phyloP scores from a whole-genome alignment of 2,113 vertebrate genomes.

The Apteryx mantelli region DNA sequence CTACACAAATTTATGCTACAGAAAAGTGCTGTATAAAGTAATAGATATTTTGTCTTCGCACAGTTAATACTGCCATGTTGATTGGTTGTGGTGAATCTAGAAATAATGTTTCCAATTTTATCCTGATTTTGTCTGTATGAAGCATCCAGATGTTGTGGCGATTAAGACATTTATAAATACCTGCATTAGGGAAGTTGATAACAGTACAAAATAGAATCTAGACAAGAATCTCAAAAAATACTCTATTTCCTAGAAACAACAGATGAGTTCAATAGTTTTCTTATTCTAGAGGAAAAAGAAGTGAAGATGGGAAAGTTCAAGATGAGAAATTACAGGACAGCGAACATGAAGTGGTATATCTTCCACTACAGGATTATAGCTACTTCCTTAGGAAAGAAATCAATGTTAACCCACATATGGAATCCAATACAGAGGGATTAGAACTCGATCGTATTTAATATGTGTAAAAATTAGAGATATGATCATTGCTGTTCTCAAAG shows the following conservation, averaged over 20 bases:
- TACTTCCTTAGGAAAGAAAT: constrained; percentile 59
- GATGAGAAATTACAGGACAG: constrained; percentile 53
- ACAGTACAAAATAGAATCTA: background rate
- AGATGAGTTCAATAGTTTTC: constrained; percentile 26
- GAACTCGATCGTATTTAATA: constrained; percentile 24
- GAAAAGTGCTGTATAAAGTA: background rate
- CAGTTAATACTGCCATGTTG: background rate
- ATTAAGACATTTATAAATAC: background rate
- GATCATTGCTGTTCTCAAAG: constrained; percentile 15
- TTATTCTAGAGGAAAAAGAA: background rate
- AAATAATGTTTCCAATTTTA: background rate
- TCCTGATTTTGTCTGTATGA: background rate
- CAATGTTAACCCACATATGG: background rate
- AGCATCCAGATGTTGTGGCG: background rate
- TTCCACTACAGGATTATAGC: constrained; percentile 39
- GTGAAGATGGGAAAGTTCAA: constrained; percentile 11
- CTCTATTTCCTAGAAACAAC: background rate
- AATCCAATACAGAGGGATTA: constrained; percentile 56
- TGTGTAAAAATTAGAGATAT: constrained; percentile 37
- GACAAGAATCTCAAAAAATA: background rate
- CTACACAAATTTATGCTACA: background rate
- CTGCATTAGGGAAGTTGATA: background rate
- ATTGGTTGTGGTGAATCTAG: background rate
- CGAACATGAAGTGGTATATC: constrained; percentile 48
- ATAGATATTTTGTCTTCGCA: background rate